Evolutionary conservation across 2,888 invertebrate genomes (phyloP).

Genomic region (Tiphia femorata): DNA sequence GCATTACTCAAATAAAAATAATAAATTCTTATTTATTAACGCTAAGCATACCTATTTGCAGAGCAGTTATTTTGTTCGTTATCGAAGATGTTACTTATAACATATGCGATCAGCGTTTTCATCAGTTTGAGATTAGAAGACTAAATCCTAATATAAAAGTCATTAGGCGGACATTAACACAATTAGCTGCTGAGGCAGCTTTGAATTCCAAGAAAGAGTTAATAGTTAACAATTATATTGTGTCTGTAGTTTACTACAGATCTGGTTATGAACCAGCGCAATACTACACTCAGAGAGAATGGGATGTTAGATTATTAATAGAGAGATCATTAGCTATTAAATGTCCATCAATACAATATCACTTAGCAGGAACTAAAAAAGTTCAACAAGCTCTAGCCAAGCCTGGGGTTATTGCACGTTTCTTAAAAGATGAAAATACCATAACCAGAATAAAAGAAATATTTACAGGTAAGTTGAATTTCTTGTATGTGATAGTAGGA

Average conservation of each 20-base stretch:
- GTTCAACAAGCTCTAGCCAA: slow-evolving; percentile 90
- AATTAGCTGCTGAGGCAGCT: slow-evolving; percentile 75
- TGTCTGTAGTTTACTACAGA: slow-evolving; percentile 92
- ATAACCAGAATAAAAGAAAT: slow-evolving; percentile 80
- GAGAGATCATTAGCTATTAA: slow-evolving; percentile 92
- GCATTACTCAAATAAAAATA: neutral
- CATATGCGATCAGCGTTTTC: slow-evolving; percentile 93
- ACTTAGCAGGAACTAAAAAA: slow-evolving; percentile 94
- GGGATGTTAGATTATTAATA: slow-evolving; percentile 87
- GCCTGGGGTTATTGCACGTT: slow-evolving; percentile 81
- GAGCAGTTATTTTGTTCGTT: slow-evolving; percentile 85
- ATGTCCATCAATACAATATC: slow-evolving; percentile 92
- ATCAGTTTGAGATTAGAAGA: slow-evolving; percentile 89
- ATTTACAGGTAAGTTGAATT: slow-evolving; percentile 75
- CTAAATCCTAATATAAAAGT: slow-evolving; percentile 80
- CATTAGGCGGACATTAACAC: slow-evolving; percentile 80
- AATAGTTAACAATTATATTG: slow-evolving; percentile 76
- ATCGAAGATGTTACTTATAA: slow-evolving; percentile 91
- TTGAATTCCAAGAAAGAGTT: slow-evolving; percentile 77
- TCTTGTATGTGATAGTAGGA: neutral
- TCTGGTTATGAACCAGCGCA: slow-evolving; percentile 91
- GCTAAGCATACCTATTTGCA: too few species aligned
- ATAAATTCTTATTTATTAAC: neutral
- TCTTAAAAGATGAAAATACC: slow-evolving; percentile 76
- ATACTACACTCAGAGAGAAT: slow-evolving; percentile 83